Evolutionary conservation across 2,113 vertebrate genomes (phyloP).

Genomic region (Phyllostomus hastatus): DNA sequence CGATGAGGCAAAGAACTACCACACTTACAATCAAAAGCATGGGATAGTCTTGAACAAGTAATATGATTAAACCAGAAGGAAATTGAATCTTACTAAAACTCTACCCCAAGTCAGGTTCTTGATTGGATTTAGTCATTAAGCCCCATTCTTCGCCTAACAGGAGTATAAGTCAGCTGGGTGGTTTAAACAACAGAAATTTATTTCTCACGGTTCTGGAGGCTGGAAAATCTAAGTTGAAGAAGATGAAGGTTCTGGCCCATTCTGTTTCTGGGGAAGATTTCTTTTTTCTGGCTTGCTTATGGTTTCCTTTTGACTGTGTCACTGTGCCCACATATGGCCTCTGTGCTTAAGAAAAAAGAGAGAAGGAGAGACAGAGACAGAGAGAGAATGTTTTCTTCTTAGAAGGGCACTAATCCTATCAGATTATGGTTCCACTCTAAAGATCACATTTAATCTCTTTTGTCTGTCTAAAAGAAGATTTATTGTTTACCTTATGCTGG

Average conservation of each 20-base stretch:
- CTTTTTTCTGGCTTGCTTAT: too few species aligned
- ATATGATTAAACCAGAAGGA: not conserved
- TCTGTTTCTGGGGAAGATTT: too few species aligned
- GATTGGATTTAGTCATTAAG: not conserved
- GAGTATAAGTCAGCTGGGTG: not conserved
- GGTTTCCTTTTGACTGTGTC: too few species aligned
- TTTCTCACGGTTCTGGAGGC: too few species aligned
- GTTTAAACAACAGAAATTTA: too few species aligned
- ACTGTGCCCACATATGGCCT: too few species aligned
- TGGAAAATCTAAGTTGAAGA: too few species aligned
- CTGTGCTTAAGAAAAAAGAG: too few species aligned
- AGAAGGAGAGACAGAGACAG: not conserved
- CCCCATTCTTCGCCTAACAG: not conserved
- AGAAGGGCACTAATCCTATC: not conserved
- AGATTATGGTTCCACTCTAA: not conserved
- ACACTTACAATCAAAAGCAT: not conserved
- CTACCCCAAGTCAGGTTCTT: not conserved
- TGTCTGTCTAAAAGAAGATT: conserved; percentile 83
- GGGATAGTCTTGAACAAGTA: not conserved
- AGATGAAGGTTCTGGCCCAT: too few species aligned
- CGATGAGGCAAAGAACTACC: not conserved
- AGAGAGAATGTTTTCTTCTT: not conserved
- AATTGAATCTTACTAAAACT: not conserved
- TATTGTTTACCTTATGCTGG: conserved; percentile 87
- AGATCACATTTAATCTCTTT: not conserved